Percentiles rank a stretch among this genome's conserved stretches.
These are phyloP conservation scores for Xenops minutus DNA, from an alignment of 2,797 vertebrate genomes.

Conservation along the genomic window DNA sequence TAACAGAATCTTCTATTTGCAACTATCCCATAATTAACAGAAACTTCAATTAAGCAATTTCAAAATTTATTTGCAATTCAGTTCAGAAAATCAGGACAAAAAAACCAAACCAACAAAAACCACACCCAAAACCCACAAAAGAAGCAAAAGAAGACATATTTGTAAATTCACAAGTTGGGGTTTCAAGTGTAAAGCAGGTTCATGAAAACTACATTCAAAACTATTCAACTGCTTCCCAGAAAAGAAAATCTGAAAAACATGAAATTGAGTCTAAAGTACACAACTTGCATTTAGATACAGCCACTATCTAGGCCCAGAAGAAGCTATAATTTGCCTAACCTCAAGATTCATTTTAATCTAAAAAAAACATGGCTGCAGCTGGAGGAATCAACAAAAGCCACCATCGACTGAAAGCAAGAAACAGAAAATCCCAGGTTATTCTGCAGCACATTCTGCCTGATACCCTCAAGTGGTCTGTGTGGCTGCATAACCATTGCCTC, in stretches of 20 bases:
- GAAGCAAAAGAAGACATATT: neutral
- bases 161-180: neutral
- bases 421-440: neutral
- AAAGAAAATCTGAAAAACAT: neutral
- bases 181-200: neutral
- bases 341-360: neutral
- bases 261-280: neutral
- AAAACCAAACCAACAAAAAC: accelerated
- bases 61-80: neutral
- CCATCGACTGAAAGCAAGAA: neutral
- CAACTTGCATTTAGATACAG: neutral
- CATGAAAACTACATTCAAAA: neutral
- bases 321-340: neutral
- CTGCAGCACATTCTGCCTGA: neutral
- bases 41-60: neutral
- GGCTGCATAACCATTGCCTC: neutral
- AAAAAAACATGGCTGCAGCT: neutral
- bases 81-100: neutral
- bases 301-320: neutral
- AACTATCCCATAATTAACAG: neutral
- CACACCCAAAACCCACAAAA: neutral
- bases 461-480: neutral
- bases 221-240: neutral
- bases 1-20: neutral
- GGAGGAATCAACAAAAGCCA: neutral